These are phyloP conservation scores for Phacellophora camtschatica DNA, from an alignment of 30 jellyfish, hydroid and myxozoan genomes.

Conservation along the genomic window DNA sequence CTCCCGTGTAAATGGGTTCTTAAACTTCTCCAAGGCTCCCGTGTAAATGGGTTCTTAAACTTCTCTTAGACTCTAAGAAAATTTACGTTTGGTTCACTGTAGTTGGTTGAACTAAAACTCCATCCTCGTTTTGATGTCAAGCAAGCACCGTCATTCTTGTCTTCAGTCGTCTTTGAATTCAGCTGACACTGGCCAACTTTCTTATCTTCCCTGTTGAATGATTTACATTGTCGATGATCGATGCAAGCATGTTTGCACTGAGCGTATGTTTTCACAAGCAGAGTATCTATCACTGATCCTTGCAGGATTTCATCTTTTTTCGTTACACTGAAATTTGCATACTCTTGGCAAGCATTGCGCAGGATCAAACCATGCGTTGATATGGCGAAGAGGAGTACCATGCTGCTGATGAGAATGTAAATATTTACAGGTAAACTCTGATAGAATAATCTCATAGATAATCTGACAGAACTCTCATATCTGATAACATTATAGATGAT, in stretches of 20 bases:
- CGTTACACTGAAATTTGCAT: slow-evolving; percentile 1
- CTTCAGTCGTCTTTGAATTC: neutral
- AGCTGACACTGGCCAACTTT: slow-evolving; percentile 21
- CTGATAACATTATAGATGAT: too few species aligned
- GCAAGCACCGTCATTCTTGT: neutral
- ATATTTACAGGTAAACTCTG: too few species aligned
- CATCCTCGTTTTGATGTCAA: neutral
- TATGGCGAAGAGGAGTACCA: neutral
- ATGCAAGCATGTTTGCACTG: neutral
- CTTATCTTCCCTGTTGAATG: slow-evolving; percentile 11
- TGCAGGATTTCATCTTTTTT: neutral
- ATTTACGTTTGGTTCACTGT: neutral
- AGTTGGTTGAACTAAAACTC: slow-evolving; percentile 1
- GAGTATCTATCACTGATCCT: neutral
- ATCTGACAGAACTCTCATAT: too few species aligned
- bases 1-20: neutral
- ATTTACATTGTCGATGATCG: neutral
- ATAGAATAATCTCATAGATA: too few species aligned
- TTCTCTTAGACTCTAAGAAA: neutral
- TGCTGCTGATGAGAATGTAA: neutral
- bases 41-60: neutral
- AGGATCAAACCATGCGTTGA: neutral
- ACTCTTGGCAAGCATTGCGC: slow-evolving; percentile 15
- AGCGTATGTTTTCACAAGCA: neutral
- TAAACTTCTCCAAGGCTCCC: neutral